Base-by-base conservation (phyloP, 2,113 vertebrate species). In the Elanus axillaris region DNA sequence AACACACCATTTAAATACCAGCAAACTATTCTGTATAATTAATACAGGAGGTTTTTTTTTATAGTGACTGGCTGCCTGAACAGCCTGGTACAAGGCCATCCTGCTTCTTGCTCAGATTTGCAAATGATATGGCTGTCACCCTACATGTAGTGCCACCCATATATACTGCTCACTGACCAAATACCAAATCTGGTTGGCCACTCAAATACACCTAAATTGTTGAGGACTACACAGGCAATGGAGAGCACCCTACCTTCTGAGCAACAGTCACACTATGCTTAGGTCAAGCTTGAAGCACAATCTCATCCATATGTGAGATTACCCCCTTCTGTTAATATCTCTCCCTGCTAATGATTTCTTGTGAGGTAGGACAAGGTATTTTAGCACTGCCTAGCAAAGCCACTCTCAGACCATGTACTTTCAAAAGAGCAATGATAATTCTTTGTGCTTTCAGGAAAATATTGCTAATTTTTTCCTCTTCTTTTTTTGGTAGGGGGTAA, bases 141-240 rank as follows among this genome's bases (percentile, higher is more conserved):
- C 9, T 31, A 16, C 31, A 52, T 1, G 0, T 3, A n/a, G 53
- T 48, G 56, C 45, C 59, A 91, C 31, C 13, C 1, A 0, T 15
- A 14, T 29, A 47, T 87, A 45, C 10, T 60, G 34, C 45, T 79
- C 82, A n/a, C 19, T 45, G 45, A 60, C 21, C 36, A 40, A 64
- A 45, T 29, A 60, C 21, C 34, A 40, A 64, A 45, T 29, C 27
- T 34, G 13, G 17, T 16, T 55, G 58, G 31, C 16, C 25, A 31
- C 31, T 50, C 40, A 59, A 74, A 73, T 4, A 16, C 32, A 69
- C 29, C 17, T 10, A n/a, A 79, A 67, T 29, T 26, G 26, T 0
- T 62, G 72, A 86, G 59, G 19, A 38, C 22, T 50, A 62, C 36
- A 10, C 0, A 5, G 31, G 21, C 53, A 63, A 8, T 7, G 22